Conservation (phyloP, 1,140 invertebrate species). For the Tigriopus japonicus region DNA sequence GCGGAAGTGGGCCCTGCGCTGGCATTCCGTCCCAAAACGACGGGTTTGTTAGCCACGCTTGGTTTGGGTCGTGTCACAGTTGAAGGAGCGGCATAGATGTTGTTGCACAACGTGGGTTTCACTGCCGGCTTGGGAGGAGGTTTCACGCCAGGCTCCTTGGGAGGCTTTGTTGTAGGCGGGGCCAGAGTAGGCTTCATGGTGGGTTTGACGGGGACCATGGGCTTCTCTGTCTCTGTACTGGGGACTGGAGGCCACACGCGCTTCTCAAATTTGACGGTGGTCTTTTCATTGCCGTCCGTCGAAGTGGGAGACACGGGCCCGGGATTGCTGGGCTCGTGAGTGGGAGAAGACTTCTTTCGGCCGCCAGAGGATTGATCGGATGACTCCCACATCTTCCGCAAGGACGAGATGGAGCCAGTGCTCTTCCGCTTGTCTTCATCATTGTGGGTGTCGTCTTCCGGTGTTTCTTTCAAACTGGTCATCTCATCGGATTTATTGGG, state of each 20-base stretch:
- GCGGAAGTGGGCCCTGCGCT: background rate
- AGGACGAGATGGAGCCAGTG: slow-evolving; percentile 73
- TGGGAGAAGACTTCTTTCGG: slow-evolving; percentile 16
- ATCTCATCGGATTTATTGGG: too few relatives aligned
- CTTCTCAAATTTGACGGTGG: slow-evolving; percentile 25
- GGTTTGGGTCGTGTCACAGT: background rate
- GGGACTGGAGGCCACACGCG: slow-evolving; percentile 34
- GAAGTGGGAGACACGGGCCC: slow-evolving; percentile 12
- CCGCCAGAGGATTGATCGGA: slow-evolving; percentile 4
- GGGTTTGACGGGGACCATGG: slow-evolving; percentile 46
- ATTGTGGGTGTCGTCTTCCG: slow-evolving; percentile 30
- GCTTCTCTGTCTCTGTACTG: slow-evolving; percentile 35
- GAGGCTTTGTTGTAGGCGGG: slow-evolving; percentile 25
- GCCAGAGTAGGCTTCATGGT: slow-evolving; percentile 29
- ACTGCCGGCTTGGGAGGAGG: slow-evolving; percentile 20
- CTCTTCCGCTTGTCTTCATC: slow-evolving; percentile 67
- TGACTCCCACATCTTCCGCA: slow-evolving; percentile 76
- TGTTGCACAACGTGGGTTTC: background rate
- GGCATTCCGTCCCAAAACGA: background rate
- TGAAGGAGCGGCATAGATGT: slow-evolving; percentile 6
- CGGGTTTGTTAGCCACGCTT: background rate
- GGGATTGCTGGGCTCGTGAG: background rate
- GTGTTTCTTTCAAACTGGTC: too few relatives aligned
- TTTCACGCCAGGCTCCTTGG: slow-evolving; percentile 18
- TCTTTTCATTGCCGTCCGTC: slow-evolving; percentile 20